A percentile compares a stretch with the other conserved stretches of the same genome.
Conservation (phyloP, 2,888 invertebrate genomes). For the Erynnis tages region DNA sequence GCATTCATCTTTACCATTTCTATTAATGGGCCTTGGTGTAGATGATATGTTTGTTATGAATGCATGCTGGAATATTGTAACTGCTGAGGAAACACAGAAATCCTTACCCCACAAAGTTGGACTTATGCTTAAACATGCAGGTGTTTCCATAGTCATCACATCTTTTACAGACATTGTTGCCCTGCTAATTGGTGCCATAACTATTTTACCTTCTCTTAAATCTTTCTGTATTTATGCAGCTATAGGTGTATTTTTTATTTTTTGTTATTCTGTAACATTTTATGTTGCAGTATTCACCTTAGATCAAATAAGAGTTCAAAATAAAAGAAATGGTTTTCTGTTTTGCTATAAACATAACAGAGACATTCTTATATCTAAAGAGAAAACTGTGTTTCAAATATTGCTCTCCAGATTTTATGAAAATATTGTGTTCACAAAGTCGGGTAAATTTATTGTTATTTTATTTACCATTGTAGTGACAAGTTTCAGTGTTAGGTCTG, state of each 20-base stretch:
- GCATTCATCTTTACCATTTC: conserved; percentile 90
- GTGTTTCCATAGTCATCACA: conserved; percentile 91
- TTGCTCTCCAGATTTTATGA: conserved; percentile 83
- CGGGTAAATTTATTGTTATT: conserved; percentile 85
- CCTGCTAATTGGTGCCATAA: conserved; percentile 89
- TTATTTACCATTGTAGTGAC: conserved; percentile 81
- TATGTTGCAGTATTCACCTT: conserved; percentile 89
- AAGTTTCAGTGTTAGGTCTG: conserved; percentile 83
- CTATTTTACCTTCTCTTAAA: conserved; percentile 89
- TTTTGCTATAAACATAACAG: conserved; percentile 85
- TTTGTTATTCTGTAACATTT: conserved; percentile 89
- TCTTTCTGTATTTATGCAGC: conserved; percentile 93
- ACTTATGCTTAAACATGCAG: conserved; percentile 88
- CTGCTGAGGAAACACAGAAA: conserved; percentile 72
- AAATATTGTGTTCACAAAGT: conserved; percentile 83
- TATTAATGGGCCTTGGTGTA: conserved; percentile 90
- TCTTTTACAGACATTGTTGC: conserved; percentile 91
- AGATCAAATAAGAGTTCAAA: conserved; percentile 84
- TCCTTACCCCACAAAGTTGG: conserved; percentile 85
- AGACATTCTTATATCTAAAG: conserved; percentile 74
- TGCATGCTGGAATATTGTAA: conserved; percentile 87
- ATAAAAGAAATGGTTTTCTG: conserved; percentile 84
- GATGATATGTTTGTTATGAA: conserved; percentile 94
- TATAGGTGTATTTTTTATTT: conserved; percentile 87
- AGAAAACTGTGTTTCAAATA: conserved; percentile 81